Evolutionary conservation across 2,797 vertebrate species (phyloP), one percentile per base, ranked within the genome.

Genomic region (Melanotaenia maccullochi): DNA sequence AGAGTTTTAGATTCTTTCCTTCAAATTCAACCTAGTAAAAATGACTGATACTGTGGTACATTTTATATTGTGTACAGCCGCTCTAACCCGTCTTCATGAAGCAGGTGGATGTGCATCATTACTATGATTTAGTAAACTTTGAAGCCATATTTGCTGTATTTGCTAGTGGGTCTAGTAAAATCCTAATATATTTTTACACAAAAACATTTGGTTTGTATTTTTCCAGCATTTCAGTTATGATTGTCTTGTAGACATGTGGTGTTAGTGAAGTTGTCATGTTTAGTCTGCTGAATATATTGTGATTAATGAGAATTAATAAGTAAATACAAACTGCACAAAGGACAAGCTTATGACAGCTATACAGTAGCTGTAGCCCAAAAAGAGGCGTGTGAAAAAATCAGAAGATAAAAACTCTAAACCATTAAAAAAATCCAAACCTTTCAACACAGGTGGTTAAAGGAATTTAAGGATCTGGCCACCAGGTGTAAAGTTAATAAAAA

Each of bases 401-500:
- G 9, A 5, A 35, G 9, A 24, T 12, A 12, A 52, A n/a, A 52
- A 52, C 4, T 11, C 11, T 8, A 0, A 0, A 60, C 36, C 11
- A 14, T 40, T 51, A 6, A n/a, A 51, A 51, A 42, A 6, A 14
- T 6, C 12, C 38, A 52, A 78, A 44, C 57, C 57, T 78, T 73
- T 77, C 47, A 72, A 60, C 36, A 42, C 42, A 69, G 59, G 1
- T 49, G 66, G 51, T 51, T 76, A 82, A 67, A 24, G 51, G 44
- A 28, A 56, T 78, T 84, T 70, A 74, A 60, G 58, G 32, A 80
- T 9, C 6, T 40, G 76, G 71, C 58, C 49, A 49, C 64, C 67
- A 85, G 65, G 70, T 85, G 64, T 51, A 81, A 59, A 24, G n/a
- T 67, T 78, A 58, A 63, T 62, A 51, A 59, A 36, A 47, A 71